A percentile compares a stretch with the other conserved stretches of the same genome.
Evolutionary conservation across 2,113 vertebrate species (phyloP).

Genomic region (Ammodytes dubius): DNA sequence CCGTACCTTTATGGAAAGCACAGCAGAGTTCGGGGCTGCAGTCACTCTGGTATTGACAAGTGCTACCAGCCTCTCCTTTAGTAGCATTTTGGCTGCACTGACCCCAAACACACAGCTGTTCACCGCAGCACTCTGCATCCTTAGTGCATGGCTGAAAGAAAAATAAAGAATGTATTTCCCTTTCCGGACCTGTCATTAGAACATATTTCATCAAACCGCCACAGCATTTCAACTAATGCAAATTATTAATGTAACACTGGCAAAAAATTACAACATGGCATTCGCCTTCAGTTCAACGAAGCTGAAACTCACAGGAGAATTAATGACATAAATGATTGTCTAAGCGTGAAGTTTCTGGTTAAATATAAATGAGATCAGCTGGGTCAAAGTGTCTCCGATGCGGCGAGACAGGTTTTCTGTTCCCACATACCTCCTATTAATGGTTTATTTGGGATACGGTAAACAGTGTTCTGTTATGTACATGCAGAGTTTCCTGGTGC

Average conservation of each 20-base stretch:
- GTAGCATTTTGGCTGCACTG: constrained; percentile 84
- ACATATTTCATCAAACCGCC: background rate
- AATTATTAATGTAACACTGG: background rate
- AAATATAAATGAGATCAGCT: constrained; percentile 43
- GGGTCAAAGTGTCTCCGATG: constrained; percentile 32
- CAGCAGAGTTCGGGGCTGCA: constrained; percentile 91
- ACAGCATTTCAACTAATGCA: background rate
- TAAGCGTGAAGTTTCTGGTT: background rate
- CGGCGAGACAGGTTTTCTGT: constrained; percentile 9
- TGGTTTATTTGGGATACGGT: background rate
- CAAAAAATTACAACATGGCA: background rate
- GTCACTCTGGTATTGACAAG: constrained; percentile 90
- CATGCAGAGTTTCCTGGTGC: constrained; percentile 15
- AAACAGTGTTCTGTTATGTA: constrained; percentile 17
- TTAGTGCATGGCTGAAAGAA: constrained; percentile 86
- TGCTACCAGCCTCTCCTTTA: constrained; percentile 90
- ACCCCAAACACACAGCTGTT: constrained; percentile 93
- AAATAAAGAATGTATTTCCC: background rate
- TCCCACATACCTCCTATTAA: background rate
- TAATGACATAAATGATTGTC: constrained; percentile 3
- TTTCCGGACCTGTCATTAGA: background rate
- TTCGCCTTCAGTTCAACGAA: background rate
- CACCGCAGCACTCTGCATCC: constrained; percentile 91
- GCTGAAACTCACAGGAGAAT: background rate
- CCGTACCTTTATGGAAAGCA: constrained; percentile 90